Evolutionary conservation across 2,113 vertebrate genomes (phyloP).

Genomic region (Spermophilus dauricus): DNA sequence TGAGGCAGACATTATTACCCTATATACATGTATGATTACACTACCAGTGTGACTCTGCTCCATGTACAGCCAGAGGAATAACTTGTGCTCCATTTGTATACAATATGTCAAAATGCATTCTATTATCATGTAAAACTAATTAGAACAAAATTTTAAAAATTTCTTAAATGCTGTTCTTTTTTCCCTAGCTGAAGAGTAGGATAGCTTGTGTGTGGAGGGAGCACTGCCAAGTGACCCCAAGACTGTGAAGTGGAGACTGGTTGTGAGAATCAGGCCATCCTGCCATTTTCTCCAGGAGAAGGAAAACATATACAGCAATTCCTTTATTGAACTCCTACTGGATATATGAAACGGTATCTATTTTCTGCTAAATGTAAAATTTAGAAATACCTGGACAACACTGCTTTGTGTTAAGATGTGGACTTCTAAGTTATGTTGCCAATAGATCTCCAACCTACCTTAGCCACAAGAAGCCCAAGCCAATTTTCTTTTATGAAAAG

Average conservation of each 20-base stretch:
- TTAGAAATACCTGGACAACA: neutral
- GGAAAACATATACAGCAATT: neutral
- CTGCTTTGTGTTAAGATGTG: neutral
- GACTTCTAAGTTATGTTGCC: neutral
- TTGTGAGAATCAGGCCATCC: neutral
- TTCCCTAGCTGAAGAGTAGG: neutral
- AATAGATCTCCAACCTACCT: neutral
- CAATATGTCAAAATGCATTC: no score
- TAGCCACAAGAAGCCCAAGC: neutral
- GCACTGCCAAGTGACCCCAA: neutral
- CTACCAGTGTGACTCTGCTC: no score
- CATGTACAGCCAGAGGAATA: no score
- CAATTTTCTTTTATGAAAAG: neutral
- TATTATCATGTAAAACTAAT: no score
- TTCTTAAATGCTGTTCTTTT: neutral
- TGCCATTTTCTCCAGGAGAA: no score
- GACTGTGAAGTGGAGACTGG: neutral
- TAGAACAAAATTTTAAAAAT: no score
- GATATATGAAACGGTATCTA: neutral
- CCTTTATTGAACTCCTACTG: neutral
- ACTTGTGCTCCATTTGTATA: no score
- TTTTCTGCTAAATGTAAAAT: neutral
- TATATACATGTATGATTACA: no score
- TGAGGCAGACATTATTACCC: no score
- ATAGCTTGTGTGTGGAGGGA: neutral